Percentiles rank a stretch among this genome's conserved stretches.
Conservation (phyloP, 2,113 vertebrate genomes). For the human (Homo sapiens) region DNA sequence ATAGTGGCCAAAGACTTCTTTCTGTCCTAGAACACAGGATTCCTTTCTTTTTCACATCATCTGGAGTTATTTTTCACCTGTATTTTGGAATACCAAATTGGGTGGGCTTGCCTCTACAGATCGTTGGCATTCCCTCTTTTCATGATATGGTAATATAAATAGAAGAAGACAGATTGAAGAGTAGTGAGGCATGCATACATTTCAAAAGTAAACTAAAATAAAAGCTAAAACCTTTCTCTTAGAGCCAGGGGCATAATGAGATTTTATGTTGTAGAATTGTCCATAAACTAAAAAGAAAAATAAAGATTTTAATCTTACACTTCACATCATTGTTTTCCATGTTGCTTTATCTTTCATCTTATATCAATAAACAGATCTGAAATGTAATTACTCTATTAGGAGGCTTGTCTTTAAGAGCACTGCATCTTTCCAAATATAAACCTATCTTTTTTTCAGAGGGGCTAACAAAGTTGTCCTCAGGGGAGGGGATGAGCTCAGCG, state of each 20-base stretch:
- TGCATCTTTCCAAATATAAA: neutral
- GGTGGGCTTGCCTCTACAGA: conserved; percentile 27
- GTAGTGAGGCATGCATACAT: conserved; percentile 23
- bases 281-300: neutral
- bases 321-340: neutral
- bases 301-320: neutral
- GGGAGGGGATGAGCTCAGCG: neutral
- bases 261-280: neutral
- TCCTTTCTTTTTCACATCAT: neutral
- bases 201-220: conserved; percentile 56
- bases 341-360: neutral
- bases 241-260: neutral
- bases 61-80: neutral
- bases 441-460: neutral
- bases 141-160: conserved; percentile 31
- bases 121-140: neutral
- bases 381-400: neutral
- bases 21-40: neutral
- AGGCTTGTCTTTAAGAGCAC: neutral
- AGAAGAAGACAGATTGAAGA: conserved; percentile 61
- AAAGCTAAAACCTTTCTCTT: neutral
- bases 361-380: conserved; percentile 15
- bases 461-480: neutral
- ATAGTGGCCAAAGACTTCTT: neutral
- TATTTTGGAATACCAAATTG: conserved; percentile 45